Evolutionary conservation across 1,140 invertebrate species (phyloP).

Genomic region (Bombus confusus): DNA sequence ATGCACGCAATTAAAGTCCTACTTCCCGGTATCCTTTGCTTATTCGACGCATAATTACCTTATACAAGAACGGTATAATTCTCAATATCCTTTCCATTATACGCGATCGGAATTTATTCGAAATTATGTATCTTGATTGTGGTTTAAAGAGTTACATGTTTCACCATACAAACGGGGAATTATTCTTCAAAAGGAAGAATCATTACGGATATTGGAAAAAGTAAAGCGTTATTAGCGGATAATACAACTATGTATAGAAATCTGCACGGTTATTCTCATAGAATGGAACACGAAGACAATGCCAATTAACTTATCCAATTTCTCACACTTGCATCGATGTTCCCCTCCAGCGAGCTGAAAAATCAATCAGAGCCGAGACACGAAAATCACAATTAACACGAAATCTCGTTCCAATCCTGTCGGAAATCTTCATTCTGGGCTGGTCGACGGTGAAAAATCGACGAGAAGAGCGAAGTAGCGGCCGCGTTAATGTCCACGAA

Average conservation of each 20-base stretch:
- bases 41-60: not conserved
- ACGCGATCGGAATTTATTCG: not conserved
- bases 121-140: conserved; percentile 1
- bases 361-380: not conserved
- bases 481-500: conserved; percentile 7
- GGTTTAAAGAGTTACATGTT: not conserved
- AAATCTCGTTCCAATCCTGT: not conserved
- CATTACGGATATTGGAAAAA: not conserved
- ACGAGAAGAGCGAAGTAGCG: not conserved
- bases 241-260: not conserved
- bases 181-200: not conserved
- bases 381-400: not conserved
- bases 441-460: conserved; percentile 8
- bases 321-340: not conserved
- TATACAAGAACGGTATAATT: not conserved
- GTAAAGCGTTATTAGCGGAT: not conserved
- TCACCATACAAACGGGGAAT: not conserved
- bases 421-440: conserved; percentile 1
- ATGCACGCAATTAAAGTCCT: conserved; percentile 21
- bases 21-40: not conserved
- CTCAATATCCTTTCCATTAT: conserved; percentile 1
- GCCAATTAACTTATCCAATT: not conserved
- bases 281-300: not conserved
- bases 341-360: not conserved
- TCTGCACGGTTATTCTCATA: not conserved